These are phyloP conservation scores for Percopsis omiscomaycus DNA, from an alignment of 2,797 vertebrate species.

Conservation along the genomic window DNA sequence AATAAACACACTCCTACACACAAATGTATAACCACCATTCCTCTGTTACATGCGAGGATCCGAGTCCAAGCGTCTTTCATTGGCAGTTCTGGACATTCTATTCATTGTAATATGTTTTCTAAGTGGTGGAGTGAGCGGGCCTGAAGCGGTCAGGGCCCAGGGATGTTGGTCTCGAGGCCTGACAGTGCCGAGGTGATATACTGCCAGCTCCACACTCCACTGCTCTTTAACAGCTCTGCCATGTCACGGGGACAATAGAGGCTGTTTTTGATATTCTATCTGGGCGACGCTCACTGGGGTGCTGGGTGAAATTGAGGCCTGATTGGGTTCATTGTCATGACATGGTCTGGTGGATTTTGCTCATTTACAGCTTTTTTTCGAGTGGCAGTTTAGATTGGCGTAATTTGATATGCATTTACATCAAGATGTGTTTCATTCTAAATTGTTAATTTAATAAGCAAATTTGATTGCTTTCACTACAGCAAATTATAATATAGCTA, in stretches of 20 bases:
- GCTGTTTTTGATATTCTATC: slow-evolving; percentile 73
- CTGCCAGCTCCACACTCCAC: slow-evolving; percentile 46
- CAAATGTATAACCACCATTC: slow-evolving; percentile 8
- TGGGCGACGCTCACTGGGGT: slow-evolving; percentile 33
- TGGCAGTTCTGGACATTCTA: background rate
- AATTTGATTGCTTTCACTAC: slow-evolving; percentile 16
- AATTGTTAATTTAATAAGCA: slow-evolving; percentile 25
- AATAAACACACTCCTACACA: slow-evolving; percentile 1
- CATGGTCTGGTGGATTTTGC: slow-evolving; percentile 49
- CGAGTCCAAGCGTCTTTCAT: background rate
- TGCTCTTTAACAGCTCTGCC: slow-evolving; percentile 65
- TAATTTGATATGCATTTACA: slow-evolving; percentile 45
- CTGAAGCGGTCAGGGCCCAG: slow-evolving; percentile 29
- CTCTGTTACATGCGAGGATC: background rate
- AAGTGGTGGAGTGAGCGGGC: slow-evolving; percentile 15
- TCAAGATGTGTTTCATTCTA: slow-evolving; percentile 39
- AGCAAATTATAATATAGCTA: background rate
- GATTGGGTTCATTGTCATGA: slow-evolving; percentile 45
- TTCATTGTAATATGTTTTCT: background rate
- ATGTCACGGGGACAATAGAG: slow-evolving; percentile 66
- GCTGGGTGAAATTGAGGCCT: slow-evolving; percentile 52
- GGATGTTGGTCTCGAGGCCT: slow-evolving; percentile 40
- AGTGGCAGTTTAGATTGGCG: slow-evolving; percentile 31
- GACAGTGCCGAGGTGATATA: slow-evolving; percentile 68
- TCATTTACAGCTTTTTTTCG: slow-evolving; percentile 56